Conservation (phyloP, 2,888 invertebrate species). For the Anorthoa munda region DNA sequence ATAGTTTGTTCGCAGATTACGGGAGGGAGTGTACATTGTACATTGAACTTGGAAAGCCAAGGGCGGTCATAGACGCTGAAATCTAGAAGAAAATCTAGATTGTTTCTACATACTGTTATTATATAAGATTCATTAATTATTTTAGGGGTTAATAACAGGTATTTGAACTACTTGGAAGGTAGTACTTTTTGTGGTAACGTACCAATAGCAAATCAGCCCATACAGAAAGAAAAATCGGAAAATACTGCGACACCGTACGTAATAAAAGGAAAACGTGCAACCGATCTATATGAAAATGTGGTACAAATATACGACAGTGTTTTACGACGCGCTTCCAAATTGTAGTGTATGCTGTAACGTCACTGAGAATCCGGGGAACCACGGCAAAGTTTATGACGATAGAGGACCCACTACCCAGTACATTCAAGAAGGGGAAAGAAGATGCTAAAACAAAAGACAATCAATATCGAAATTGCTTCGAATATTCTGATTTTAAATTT, state of each 20-base stretch:
- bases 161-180: not conserved
- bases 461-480: not conserved
- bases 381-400: not conserved
- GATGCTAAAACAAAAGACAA: not conserved
- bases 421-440: not conserved
- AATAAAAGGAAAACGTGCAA: constrained; percentile 34
- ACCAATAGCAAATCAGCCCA: not conserved
- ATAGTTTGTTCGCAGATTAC: constrained; percentile 20
- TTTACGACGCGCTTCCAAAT: constrained; percentile 47
- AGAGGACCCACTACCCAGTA: not conserved
- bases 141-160: not conserved
- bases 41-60: constrained; percentile 51
- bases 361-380: constrained; percentile 7
- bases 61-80: constrained; percentile 36
- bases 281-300: constrained; percentile 45
- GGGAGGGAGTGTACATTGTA: constrained; percentile 1
- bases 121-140: constrained; percentile 5
- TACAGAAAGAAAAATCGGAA: constrained; percentile 30
- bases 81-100: constrained; percentile 24
- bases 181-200: not conserved
- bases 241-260: constrained; percentile 18
- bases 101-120: not conserved
- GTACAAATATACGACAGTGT: constrained; percentile 30
- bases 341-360: constrained; percentile 22
- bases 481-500: too few relatives aligned